phyloP scores from a whole-genome alignment of 1,140 invertebrate species.

The Argopecten irradians region DNA sequence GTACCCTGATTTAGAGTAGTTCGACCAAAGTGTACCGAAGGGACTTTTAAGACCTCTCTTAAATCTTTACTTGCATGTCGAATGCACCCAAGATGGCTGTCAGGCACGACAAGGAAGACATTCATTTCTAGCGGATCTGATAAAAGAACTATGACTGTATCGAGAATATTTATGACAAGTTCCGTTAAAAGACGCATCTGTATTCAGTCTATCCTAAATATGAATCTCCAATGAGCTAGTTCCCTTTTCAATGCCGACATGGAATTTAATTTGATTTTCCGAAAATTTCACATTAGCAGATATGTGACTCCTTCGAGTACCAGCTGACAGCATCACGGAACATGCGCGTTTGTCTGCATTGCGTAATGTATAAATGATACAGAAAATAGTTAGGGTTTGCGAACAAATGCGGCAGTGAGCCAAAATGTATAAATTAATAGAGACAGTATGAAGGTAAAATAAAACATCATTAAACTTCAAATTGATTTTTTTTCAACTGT shows the following conservation, averaged over 20 bases:
- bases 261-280: not conserved
- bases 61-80: conserved; percentile 2
- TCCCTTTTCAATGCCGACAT: not conserved
- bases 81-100: conserved; percentile 5
- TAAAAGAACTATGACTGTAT: not conserved
- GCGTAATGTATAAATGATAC: not conserved
- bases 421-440: no score
- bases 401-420: no score
- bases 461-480: no score
- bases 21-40: not conserved
- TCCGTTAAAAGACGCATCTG: conserved; percentile 1
- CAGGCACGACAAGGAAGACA: not conserved
- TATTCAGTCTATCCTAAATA: not conserved
- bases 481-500: no score
- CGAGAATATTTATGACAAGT: conserved; percentile 9
- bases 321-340: not conserved
- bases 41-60: not conserved
- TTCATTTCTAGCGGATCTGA: not conserved
- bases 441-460: no score
- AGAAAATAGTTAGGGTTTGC: no score
- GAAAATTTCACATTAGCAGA: conserved; percentile 2
- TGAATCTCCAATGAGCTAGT: conserved; percentile 7
- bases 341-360: not conserved
- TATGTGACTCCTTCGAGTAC: not conserved
- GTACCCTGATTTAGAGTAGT: not conserved